Base-by-base conservation (phyloP, 2,888 invertebrate species). In the Quadriops clusia region DNA sequence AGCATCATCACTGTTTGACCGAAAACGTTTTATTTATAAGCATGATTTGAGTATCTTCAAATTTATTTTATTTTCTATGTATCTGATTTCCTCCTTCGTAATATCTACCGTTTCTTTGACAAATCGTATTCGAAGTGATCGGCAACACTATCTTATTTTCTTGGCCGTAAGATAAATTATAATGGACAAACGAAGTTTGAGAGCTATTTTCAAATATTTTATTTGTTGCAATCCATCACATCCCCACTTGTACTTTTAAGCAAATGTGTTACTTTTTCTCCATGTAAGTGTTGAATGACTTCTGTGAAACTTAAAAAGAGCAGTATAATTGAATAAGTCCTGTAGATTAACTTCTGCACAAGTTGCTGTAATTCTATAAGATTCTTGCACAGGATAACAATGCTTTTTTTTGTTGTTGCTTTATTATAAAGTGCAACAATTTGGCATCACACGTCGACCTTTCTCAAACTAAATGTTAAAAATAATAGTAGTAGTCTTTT, bases 311-410 rank as follows among this genome's bases (percentile, higher is more conserved):
- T n/a, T n/a, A n/a, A n/a, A n/a, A n/a, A n/a, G n/a, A 7, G 13
- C 8, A 13, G 24, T 30, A 10, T 30, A 24, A 17, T 24, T 13
- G 6, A 24, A 8, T 6, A 30, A 13, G 12, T 11, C 23, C 23
- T 30, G 30, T 21, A 23, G 16, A 11, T 21, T 21, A 11, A 30
- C 13, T 17, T 25, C 24, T 13, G 25, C 9, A 17, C 16, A 24
- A 14, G 10, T 31, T 31, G 23, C 31, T 4, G 17, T 16, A n/a
- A 31, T 16, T n/a, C 17, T 23, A 9, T 25, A 14, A n/a, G 24
- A 31, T 17, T 31, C 31, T 5, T 31, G 12, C 2, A 17, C 12
- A 12, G 31, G 25, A 14, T 24, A 31, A 23, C n/a, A 24, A 18
- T 12, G 9, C 13, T 31, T 31, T 24, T 25, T 23, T n/a, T n/a